These are phyloP conservation scores for Erannis defoliaria DNA, from an alignment of 2,888 invertebrate genomes.

Conservation along the genomic window DNA sequence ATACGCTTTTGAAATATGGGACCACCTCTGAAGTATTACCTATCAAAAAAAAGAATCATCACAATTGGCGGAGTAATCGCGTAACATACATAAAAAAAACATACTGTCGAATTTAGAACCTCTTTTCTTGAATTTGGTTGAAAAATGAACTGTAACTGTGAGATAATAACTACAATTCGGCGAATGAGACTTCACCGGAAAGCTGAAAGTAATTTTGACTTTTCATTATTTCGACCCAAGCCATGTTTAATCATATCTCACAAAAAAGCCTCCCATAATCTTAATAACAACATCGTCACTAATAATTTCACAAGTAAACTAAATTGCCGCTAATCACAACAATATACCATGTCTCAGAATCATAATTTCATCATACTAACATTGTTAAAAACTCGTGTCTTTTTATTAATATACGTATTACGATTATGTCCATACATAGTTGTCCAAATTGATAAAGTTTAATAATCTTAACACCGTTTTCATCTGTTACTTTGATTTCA, in stretches of 20 bases:
- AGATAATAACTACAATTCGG: background rate
- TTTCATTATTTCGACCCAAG: conserved; percentile 24
- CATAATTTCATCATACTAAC: background rate
- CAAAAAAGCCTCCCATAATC: conserved; percentile 57
- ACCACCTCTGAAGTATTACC: too few relatives aligned
- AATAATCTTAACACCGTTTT: too few relatives aligned
- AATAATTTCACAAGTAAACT: conserved; percentile 68
- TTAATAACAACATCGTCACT: conserved; percentile 70
- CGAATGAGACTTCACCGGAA: background rate
- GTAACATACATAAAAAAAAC: too few relatives aligned
- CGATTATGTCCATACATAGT: background rate
- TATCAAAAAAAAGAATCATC: too few relatives aligned
- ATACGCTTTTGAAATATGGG: too few relatives aligned
- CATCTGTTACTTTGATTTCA: too few relatives aligned
- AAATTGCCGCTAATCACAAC: conserved; percentile 77
- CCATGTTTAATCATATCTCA: conserved; percentile 42
- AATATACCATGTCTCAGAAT: conserved; percentile 43
- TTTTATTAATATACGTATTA: background rate
- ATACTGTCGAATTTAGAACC: too few relatives aligned
- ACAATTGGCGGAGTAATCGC: too few relatives aligned
- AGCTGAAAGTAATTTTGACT: conserved; percentile 27
- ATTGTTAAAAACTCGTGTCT: background rate
- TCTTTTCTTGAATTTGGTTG: too few relatives aligned
- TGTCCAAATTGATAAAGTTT: too few relatives aligned
- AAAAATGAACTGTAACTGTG: too few relatives aligned